phyloP scores from a whole-genome alignment of 2,797 vertebrate species.

The Cyprinella venusta region DNA sequence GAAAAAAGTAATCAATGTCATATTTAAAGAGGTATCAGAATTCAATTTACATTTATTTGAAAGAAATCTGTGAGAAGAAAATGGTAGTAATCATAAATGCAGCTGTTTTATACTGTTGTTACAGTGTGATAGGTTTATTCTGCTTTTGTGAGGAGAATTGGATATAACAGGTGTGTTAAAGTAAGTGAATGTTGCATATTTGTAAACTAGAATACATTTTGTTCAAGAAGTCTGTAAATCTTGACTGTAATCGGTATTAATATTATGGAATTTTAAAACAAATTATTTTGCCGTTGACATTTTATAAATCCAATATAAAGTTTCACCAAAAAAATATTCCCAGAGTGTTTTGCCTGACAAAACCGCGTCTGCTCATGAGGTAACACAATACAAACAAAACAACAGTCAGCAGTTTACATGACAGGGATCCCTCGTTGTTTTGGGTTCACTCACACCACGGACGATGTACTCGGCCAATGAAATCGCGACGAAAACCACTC shows the following conservation, averaged over 20 bases:
- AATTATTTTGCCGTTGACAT: neutral
- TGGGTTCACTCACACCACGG: constrained; percentile 30
- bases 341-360: neutral
- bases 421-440: constrained; percentile 64
- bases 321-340: neutral
- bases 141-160: neutral
- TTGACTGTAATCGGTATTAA: neutral
- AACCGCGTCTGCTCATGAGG: neutral
- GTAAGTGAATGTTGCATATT: neutral
- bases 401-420: constrained; percentile 37
- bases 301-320: neutral
- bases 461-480: constrained; percentile 64
- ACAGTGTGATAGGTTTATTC: too few species aligned
- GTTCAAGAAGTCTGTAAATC: neutral
- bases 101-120: too few species aligned
- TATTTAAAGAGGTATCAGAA: neutral
- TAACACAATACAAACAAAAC: constrained; percentile 3
- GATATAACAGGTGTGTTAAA: neutral
- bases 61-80: neutral
- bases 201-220: neutral
- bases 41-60: neutral
- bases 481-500: neutral
- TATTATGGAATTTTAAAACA: neutral
- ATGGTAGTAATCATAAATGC: neutral
- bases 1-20: neutral